Evolutionary conservation across 2,113 vertebrate genomes (phyloP), one percentile per base, ranked within the genome.

Genomic region (Enhydra lutris): DNA sequence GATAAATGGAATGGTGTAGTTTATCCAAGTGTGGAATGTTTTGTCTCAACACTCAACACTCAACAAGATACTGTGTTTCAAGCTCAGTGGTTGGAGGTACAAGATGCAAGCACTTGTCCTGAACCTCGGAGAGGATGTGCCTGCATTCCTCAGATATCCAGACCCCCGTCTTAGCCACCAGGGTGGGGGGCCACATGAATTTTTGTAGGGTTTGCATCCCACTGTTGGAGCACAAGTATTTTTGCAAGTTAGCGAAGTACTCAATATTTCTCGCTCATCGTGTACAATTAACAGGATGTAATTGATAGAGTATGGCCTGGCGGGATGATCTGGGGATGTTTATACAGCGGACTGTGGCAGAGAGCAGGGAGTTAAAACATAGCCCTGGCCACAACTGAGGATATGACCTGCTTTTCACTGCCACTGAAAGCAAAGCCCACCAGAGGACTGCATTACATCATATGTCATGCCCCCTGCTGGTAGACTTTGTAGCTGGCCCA

Each of bases 51-150:
- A 23, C 17, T 50, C 47, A 50, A 50, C 13, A 50, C 12, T 50
- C 67, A 57, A 57, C 20, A 57, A 21, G 42, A 10, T 29, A 24
- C 18, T 12, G 29, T 3, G 45, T 1, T 50, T 34, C 34, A 15
- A 24, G 29, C 17, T 45, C 55, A 4, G 11, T 15, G 29, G 12
- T 57, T 0, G 1, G 21, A 26, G 1, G 14, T 36, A 18, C 7
- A 69, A n/a, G 14, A 3, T 52, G 13, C 8, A 36, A 26, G 52
- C 11, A 36, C 24, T 31, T 34, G 6, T 89, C 36, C 15, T 71
- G 57, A 10, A 59, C 17, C 17, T 57, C 34, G 29, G 21, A 59
- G 26, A 71, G 69, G 12, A 34, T 87, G 14, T 74, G 11, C 23
- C 71, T 11, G 2, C 78, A 10, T 21, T 11, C 47, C 17, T n/a